phyloP scores from a whole-genome alignment of 2,113 vertebrate genomes.

The Ictalurus punctatus region DNA sequence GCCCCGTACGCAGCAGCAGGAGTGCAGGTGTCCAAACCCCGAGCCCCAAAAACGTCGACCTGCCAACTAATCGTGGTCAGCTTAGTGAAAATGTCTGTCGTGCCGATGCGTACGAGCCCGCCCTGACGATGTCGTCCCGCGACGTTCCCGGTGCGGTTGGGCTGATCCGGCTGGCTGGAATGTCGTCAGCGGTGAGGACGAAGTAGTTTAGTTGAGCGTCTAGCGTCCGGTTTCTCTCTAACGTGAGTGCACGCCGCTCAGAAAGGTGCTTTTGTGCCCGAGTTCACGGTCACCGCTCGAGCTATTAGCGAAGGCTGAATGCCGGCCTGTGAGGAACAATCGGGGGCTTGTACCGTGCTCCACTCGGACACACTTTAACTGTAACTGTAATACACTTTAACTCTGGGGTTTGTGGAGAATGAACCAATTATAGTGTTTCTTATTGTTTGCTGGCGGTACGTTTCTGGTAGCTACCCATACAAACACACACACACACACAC shows the following conservation, averaged over 20 bases:
- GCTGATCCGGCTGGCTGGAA: not conserved
- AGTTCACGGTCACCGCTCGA: conserved; percentile 23
- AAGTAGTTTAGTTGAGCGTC: not conserved
- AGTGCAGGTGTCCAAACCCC: not conserved
- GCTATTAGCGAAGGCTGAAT: conserved; percentile 47
- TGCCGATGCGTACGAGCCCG: not conserved
- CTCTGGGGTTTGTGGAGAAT: not conserved
- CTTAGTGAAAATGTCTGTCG: not conserved
- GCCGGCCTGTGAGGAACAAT: conserved; percentile 51
- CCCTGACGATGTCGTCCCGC: not conserved
- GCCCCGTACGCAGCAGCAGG: not conserved
- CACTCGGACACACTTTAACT: conserved; percentile 5
- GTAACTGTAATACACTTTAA: not conserved
- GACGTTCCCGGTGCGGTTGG: not conserved
- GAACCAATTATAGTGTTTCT: no score
- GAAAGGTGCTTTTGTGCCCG: conserved; percentile 46
- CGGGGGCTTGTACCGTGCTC: conserved; percentile 28
- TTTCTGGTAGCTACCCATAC: not conserved
- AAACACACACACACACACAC: not conserved
- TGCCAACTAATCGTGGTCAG: not conserved
- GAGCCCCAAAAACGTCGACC: not conserved
- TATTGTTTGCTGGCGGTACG: not conserved
- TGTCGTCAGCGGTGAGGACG: not conserved
- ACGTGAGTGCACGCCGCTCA: not conserved
- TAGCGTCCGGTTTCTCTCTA: not conserved